Base-by-base conservation (phyloP, 2,113 vertebrate genomes). In the Sialia sialis region DNA sequence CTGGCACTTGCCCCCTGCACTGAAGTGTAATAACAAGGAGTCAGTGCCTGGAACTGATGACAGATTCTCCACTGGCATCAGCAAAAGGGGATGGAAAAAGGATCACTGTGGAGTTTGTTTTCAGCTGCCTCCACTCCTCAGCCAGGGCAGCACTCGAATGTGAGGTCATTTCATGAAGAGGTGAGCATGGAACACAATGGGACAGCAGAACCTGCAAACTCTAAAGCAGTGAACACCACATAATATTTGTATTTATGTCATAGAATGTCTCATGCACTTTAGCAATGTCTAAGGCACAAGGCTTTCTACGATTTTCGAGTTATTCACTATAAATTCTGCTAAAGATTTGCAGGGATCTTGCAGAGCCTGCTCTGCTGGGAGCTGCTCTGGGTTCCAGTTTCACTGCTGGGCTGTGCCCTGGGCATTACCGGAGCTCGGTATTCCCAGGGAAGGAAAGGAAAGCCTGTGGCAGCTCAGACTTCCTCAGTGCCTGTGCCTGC, bases 131-230 rank as follows among this genome's bases (percentile, higher is more conserved):
- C 8, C 10, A 26, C 34, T 52, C 62, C 21, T 69, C n/a, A 30
- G 9, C 41, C 38, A n/a, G 22, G 32, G 23, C 1, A 66, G 43
- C 16, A 27, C 16, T 32, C 0, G 0, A 51, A 13, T 3, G 13
- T 7, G 2, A 54, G 14, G 39, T 27, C 4, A 16, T n/a, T 78
- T 84, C 32, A 39, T 36, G 77, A 32, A 84, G 25, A 59, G 7
- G 4, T 8, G 16, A 38, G 12, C n/a, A 3, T 13, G 39, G n/a
- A 59, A n/a, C 30, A 20, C 9, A 34, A 9, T 8, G 27, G 60
- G 48, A 34, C 22, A 66, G 5, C 29, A 29, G 5, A 11, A 68
- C 8, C 16, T 41, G 25, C 2, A 6, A 60, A 23, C 13, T 13
- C n/a, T n/a, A 10, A 6, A 18, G 41, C 30, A 20, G 1, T 22